Evolutionary conservation across 37 sponge, comb jelly and placozoan genomes (phyloP).

Genomic region (Hormiphora californensis): DNA sequence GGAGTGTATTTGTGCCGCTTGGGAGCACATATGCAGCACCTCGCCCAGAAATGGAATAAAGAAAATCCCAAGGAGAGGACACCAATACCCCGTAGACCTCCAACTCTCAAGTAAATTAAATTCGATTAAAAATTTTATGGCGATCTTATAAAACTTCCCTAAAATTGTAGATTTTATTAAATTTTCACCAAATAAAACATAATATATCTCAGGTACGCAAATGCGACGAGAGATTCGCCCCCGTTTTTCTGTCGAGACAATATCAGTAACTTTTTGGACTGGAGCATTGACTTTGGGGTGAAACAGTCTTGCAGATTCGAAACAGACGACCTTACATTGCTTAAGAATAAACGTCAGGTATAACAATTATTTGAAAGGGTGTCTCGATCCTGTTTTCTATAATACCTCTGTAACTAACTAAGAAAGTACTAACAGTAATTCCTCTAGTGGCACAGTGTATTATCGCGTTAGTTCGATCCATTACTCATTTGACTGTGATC

Average conservation of each 20-base stretch:
- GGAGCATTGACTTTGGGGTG: constrained; percentile 51
- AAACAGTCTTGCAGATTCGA: constrained; percentile 35
- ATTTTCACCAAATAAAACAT: no score
- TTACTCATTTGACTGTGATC: no score
- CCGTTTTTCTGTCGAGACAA: constrained; percentile 48
- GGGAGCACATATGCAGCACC: constrained; percentile 26
- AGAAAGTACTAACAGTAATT: no score
- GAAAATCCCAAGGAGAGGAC: constrained; percentile 30
- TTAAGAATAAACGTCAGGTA: constrained; percentile 47
- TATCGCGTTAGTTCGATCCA: no score
- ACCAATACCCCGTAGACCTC: constrained; percentile 1
- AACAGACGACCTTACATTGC: constrained; percentile 19
- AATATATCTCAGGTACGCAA: constrained; percentile 22
- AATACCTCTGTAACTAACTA: no score
- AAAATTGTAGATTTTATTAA: no score
- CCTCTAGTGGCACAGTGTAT: no score
- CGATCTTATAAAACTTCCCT: no score
- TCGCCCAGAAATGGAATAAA: neutral
- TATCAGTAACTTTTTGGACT: constrained; percentile 49
- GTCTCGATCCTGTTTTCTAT: no score
- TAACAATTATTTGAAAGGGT: no score
- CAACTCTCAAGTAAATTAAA: constrained; percentile 30
- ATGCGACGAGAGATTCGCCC: constrained; percentile 31
- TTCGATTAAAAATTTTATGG: neutral
- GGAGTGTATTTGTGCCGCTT: constrained; percentile 31